These are phyloP conservation scores for Bombus cullumanus DNA, from an alignment of 1,140 invertebrate species.

Conservation along the genomic window DNA sequence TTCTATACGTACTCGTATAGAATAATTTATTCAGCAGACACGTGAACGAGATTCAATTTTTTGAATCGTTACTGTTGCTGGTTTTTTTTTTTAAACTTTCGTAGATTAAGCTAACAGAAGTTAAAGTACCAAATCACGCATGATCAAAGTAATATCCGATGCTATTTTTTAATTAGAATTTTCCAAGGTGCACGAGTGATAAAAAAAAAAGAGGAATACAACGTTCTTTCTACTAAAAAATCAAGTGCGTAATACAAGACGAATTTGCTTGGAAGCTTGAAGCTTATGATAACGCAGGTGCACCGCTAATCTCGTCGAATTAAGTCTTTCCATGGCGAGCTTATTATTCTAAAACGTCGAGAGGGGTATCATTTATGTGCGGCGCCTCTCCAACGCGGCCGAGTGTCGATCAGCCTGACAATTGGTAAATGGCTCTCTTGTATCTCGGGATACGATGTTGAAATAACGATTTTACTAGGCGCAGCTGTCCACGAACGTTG, in stretches of 20 bases:
- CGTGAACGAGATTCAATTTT: constrained; percentile 16
- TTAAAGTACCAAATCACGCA: not conserved
- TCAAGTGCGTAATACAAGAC: not conserved
- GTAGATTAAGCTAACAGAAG: no score
- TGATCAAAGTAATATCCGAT: not conserved
- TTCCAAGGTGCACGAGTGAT: not conserved
- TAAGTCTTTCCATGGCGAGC: constrained; percentile 37
- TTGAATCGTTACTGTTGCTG: not conserved
- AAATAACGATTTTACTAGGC: constrained; percentile 48
- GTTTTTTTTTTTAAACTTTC: not conserved
- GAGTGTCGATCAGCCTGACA: constrained; percentile 58
- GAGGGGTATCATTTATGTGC: constrained; percentile 60
- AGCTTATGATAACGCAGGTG: constrained; percentile 17
- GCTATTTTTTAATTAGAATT: not conserved
- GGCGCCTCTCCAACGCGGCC: constrained; percentile 61
- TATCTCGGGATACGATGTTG: constrained; percentile 45
- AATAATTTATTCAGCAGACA: not conserved
- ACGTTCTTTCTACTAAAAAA: not conserved
- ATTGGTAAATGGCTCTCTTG: constrained; percentile 67
- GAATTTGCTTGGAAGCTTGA: not conserved
- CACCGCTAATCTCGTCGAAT: constrained; percentile 27
- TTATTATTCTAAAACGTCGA: constrained; percentile 64
- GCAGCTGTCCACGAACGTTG: constrained; percentile 26
- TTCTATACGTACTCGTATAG: constrained; percentile 10
- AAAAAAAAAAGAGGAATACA: not conserved